Conservation (phyloP, 2,797 vertebrate species). For the Phoebastria nigripes region DNA sequence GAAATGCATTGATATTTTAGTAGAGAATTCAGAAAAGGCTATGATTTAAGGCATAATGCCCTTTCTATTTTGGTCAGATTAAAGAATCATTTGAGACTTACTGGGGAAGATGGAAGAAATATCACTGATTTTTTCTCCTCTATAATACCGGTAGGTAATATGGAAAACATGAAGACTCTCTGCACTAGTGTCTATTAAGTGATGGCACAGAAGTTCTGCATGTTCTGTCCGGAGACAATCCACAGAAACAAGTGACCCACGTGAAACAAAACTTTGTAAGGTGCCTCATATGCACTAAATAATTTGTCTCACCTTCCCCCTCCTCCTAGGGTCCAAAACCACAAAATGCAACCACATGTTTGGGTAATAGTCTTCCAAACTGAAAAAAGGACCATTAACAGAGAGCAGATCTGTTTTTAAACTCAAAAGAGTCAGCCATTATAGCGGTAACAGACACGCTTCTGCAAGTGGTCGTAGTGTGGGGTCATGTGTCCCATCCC, state of each 20-base stretch:
- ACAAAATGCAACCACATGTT: conserved; percentile 30
- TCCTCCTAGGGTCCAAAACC: background rate
- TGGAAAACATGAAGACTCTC: background rate
- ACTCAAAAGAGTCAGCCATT: background rate
- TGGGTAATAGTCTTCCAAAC: background rate
- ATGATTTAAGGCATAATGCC: background rate
- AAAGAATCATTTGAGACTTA: background rate
- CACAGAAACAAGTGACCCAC: background rate
- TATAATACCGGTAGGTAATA: background rate
- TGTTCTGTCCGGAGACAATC: background rate
- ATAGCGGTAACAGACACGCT: background rate
- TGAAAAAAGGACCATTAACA: background rate
- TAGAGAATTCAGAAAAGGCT: background rate
- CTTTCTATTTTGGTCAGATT: background rate
- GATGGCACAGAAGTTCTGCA: background rate
- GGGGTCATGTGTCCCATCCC: background rate
- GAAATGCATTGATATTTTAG: background rate
- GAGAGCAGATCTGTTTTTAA: background rate
- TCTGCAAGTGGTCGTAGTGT: background rate
- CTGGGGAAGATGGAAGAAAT: background rate
- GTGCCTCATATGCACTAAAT: background rate
- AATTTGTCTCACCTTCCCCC: background rate
- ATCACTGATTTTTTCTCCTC: background rate
- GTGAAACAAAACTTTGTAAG: background rate
- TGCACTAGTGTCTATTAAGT: background rate